Evolutionary conservation across 1,140 invertebrate genomes (phyloP), one percentile per base, ranked within the genome.

Genomic region (Plectrocnemia conspersa): DNA sequence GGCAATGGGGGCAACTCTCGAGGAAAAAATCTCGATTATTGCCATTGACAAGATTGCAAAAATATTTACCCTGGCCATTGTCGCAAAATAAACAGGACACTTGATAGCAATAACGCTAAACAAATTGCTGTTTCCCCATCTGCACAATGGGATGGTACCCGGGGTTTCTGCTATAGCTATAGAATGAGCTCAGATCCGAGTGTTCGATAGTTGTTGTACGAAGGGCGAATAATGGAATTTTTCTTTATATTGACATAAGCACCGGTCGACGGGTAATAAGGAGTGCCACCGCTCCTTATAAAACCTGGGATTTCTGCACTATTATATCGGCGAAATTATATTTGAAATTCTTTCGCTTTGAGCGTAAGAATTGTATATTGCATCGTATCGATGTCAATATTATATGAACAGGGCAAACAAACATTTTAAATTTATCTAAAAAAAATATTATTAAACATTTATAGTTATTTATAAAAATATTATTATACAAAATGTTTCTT

Each of bases 31-130:
- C 50, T 24, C 50, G 59, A 61, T 61, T 61, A 61, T 61, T 61
- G 59, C 54, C 38, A 45, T 25, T 54, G 59, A 61, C 59, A 61
- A 56, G 56, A 61, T 61, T 61, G 59, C 59, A 33, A 61, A 61
- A 61, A 61, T 61, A 61, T 61, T 61, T 61, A 61, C 59, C 52
- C 45, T 41, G 40, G 35, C 54, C 29, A 35, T 57, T 56, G 54
- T 61, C 50, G 38, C 52, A 29, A 40, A 27, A 24, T 40, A 57
- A 61, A 57, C 50, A 52, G 46, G 59, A 61, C 59, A 61, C 59
- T 61, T 55, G 54, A 50, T 38, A 23, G 59, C 36, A 61, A 60
- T 61, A 61, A 56, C 23, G 45, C 54, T 56, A 61, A 61, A 57
- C 59, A 61, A 61, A 61, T 61, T 56, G 59, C 54, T 15, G 53